phyloP scores from a whole-genome alignment of 2,113 vertebrate genomes.

The Setophaga petechia region DNA sequence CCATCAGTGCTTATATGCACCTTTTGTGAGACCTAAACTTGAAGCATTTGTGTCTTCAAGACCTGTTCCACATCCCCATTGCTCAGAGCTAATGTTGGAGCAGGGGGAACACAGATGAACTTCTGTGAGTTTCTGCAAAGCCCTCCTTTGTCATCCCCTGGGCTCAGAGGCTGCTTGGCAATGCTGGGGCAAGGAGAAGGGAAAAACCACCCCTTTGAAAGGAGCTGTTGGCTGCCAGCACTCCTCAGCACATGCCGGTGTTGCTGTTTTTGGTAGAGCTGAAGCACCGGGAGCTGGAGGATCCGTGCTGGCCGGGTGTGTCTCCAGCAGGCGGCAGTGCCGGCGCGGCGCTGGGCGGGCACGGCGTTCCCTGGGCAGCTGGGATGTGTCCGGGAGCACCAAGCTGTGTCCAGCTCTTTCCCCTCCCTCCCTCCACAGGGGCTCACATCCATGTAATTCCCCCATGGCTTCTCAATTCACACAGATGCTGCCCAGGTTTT shows the following conservation, averaged over 20 bases:
- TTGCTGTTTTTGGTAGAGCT: not conserved
- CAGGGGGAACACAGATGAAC: not conserved
- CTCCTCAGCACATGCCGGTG: not conserved
- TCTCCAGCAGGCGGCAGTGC: constrained; percentile 57
- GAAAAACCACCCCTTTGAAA: not conserved
- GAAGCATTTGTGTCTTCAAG: not conserved
- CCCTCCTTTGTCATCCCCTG: rapidly evolving
- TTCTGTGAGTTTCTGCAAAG: not conserved
- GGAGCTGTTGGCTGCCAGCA: not conserved
- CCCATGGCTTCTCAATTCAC: not conserved
- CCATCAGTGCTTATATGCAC: not conserved
- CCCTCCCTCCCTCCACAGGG: not conserved
- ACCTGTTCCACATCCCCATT: not conserved
- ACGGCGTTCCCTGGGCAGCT: not conserved
- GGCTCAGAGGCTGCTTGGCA: not conserved
- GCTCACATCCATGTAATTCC: not conserved
- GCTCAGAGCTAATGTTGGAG: not conserved
- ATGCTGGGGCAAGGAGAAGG: not conserved
- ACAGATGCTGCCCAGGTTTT: not conserved
- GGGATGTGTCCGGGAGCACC: not conserved
- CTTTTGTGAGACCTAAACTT: not conserved
- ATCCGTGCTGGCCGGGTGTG: not conserved
- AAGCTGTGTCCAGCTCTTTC: not conserved
- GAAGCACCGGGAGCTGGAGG: not conserved
- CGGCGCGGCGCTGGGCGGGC: not conserved